Evolutionary conservation across 2,797 vertebrate genomes (phyloP), one percentile per base, ranked within the genome.

Genomic region (Sarcoramphus papa): DNA sequence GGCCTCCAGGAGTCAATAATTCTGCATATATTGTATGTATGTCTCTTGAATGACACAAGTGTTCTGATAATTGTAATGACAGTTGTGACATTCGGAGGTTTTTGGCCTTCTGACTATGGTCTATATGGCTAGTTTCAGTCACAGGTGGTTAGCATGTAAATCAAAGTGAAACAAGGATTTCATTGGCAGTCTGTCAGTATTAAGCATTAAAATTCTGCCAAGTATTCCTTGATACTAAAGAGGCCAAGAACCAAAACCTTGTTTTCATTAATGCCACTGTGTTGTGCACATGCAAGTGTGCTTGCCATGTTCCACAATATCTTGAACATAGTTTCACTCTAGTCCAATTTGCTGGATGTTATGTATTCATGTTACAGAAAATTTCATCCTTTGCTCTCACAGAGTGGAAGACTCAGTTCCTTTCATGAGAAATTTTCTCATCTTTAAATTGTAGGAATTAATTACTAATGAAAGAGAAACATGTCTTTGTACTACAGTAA

Each of bases 1-100:
- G 99, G 87, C 99, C 99, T 82, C 99, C 99, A 0, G 99, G 99
- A 45, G 98, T 99, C 97, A 99, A 99, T 98, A 99, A 99, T 88
- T 99, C 99, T 31, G 99, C 99, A 64, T 99, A 99, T 96, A 98
- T 99, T 97, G 99, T 99, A 97, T 98, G 98, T 97, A 95, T 96
- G 83, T 79, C 86, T 94, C 73, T 76, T 92, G 77, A 88, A 90
- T 79, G 35, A 47, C 57, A 83, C 27, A 33, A 63, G 7, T 69
- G 41, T n/a, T 88, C 76, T 92, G 73, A 8, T 88, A 57, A 21
- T 72, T 43, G 37, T 89, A 40, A 62, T 51, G 45, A 45, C 8
- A 30, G 9, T 21, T 94, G 47, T 45, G 54, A 65, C 37, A 50
- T 0, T 25, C 54, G 27, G 43, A 83, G 40, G 7, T 17, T 48